Conservation (phyloP, 1,140 invertebrate species). For the Solen grandis region DNA sequence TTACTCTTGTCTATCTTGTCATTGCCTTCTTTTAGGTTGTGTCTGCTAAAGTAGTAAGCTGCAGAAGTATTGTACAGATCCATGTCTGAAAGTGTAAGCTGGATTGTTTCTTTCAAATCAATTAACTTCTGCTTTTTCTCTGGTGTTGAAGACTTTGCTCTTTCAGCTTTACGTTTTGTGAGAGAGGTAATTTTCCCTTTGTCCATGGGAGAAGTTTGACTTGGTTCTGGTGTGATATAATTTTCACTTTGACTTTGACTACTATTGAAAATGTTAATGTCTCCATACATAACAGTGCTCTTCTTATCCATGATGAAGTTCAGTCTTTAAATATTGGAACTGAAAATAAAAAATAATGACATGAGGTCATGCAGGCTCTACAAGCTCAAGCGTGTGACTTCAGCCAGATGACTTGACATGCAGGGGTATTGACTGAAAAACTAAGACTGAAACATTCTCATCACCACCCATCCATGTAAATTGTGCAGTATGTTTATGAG, state of each 20-base stretch:
- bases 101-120: neutral
- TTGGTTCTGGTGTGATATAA: no score
- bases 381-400: neutral
- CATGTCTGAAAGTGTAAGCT: neutral
- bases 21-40: conserved; percentile 4
- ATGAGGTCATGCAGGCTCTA: conserved; percentile 2
- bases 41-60: conserved; percentile 1
- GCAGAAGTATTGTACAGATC: neutral
- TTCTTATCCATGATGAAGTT: neutral
- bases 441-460: neutral
- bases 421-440: neutral
- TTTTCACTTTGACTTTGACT: no score
- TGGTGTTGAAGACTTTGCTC: neutral
- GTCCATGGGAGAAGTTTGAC: neutral
- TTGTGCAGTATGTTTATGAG: no score
- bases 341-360: neutral
- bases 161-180: neutral
- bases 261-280: conserved; percentile 1
- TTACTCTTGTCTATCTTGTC: conserved; percentile 8
- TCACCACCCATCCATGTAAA: no score
- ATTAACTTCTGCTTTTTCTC: neutral
- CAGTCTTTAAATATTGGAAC: neutral
- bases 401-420: conserved; percentile 12
- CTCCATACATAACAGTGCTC: neutral
- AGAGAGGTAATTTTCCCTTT: neutral